These are phyloP conservation scores for Caenorhabditis drosophilae DNA, from an alignment of 2,888 invertebrate species.

Conservation along the genomic window DNA sequence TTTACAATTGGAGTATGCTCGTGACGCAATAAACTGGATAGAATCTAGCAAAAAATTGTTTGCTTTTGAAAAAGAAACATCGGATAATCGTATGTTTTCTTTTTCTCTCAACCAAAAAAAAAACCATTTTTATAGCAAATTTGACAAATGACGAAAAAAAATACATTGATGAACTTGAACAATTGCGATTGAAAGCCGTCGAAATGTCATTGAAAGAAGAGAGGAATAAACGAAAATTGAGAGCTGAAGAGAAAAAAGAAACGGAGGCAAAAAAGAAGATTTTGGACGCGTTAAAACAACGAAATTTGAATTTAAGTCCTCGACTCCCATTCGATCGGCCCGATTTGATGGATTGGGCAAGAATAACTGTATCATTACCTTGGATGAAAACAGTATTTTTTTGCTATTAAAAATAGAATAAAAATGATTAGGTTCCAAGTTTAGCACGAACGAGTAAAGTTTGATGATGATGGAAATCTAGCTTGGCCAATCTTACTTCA, in stretches of 20 bases:
- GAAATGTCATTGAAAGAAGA: slow-evolving; percentile 37
- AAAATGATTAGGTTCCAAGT: slow-evolving; percentile 1
- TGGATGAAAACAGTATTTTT: slow-evolving; percentile 43
- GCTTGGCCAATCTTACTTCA: slow-evolving; percentile 62
- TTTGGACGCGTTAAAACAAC: slow-evolving; percentile 71
- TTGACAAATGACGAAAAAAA: slow-evolving; percentile 43
- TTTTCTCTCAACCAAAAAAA: too few relatives aligned
- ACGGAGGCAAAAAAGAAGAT: slow-evolving; percentile 71
- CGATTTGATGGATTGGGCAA: slow-evolving; percentile 55
- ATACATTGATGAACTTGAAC: slow-evolving; percentile 34
- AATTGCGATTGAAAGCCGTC: slow-evolving; percentile 36
- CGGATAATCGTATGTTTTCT: slow-evolving; percentile 28
- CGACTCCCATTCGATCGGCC: slow-evolving; percentile 48
- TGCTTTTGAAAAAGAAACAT: slow-evolving; percentile 41
- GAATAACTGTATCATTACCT: slow-evolving; percentile 49
- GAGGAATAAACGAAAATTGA: slow-evolving; percentile 36
- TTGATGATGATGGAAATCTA: slow-evolving; percentile 72
- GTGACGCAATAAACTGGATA: slow-evolving; percentile 56
- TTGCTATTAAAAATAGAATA: neutral
- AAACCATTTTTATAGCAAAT: slow-evolving; percentile 38
- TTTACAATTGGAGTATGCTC: slow-evolving; percentile 53
- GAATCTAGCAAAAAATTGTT: slow-evolving; percentile 38
- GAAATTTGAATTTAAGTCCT: slow-evolving; percentile 69
- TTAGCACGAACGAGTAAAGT: slow-evolving; percentile 66
- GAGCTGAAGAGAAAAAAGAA: slow-evolving; percentile 67